A percentile compares a stretch with the other conserved stretches of the same genome.
Evolutionary conservation across 2,888 invertebrate species (phyloP).

Genomic region (Pachymerium ferrugineum): DNA sequence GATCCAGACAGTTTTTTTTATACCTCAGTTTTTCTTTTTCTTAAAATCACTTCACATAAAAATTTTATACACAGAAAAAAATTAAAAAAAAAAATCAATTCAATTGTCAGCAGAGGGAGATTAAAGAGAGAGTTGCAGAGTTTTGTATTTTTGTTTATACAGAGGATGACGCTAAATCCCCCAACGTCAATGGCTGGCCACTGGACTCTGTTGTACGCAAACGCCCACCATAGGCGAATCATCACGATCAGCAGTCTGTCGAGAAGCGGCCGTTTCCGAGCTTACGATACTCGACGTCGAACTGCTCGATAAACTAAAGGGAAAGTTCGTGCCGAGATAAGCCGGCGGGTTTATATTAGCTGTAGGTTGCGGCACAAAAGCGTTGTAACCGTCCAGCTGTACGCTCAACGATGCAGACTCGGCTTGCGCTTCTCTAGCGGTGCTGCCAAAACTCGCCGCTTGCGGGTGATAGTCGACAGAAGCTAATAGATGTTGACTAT

Average conservation of each 20-base stretch:
- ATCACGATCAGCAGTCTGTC: conserved; percentile 53
- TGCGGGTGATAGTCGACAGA: conserved; percentile 41
- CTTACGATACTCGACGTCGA: conserved; percentile 35
- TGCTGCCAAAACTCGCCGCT: conserved; percentile 38
- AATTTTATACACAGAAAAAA: conserved; percentile 3
- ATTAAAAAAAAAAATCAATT: background rate
- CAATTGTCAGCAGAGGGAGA: background rate
- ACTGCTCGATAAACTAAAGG: conserved; percentile 40
- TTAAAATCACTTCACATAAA: background rate
- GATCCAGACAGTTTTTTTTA: background rate
- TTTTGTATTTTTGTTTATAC: background rate
- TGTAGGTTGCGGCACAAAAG: conserved; percentile 25
- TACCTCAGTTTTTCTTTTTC: background rate
- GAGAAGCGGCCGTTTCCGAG: conserved; percentile 11
- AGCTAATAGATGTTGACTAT: conserved; percentile 38
- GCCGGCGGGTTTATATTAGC: conserved; percentile 27
- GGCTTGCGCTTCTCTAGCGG: conserved; percentile 32
- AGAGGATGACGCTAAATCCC: background rate
- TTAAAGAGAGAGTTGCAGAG: background rate
- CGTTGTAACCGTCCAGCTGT: conserved; percentile 44
- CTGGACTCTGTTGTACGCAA: conserved; percentile 86
- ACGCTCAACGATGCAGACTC: conserved; percentile 48
- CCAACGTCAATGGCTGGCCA: conserved; percentile 69
- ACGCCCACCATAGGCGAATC: conserved; percentile 82
- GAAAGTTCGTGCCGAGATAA: conserved; percentile 41